Evolutionary conservation across 2,888 invertebrate species (phyloP).

Genomic region (Resseliella maxima): DNA sequence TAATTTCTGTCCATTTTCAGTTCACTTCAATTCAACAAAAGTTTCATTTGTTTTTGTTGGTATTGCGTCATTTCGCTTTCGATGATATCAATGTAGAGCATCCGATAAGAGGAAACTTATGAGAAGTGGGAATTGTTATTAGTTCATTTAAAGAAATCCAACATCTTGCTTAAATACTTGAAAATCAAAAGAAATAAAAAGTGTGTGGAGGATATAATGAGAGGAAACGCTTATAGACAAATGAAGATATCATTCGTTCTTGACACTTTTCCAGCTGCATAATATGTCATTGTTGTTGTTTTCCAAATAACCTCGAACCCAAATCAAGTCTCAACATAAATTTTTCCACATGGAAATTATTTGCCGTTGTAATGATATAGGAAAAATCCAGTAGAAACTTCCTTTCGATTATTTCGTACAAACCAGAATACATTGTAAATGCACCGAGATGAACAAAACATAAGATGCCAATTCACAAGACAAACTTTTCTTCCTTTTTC

Average conservation of each 20-base stretch:
- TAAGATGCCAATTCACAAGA: constrained; percentile 6
- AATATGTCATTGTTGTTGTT: neutral
- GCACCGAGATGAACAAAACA: neutral
- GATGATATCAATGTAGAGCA: neutral
- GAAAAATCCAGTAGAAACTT: neutral
- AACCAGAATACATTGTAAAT: neutral
- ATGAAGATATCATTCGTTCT: neutral
- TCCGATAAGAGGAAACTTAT: neutral
- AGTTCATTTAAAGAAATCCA: neutral
- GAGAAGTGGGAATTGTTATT: neutral
- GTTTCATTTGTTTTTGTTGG: no score
- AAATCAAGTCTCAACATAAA: neutral
- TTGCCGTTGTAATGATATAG: no score
- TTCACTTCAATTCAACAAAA: neutral
- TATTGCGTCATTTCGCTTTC: no score
- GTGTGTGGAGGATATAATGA: no score
- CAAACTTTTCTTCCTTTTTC: constrained; percentile 3
- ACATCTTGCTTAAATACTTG: neutral
- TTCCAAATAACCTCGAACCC: neutral
- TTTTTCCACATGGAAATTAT: no score
- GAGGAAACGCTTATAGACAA: neutral
- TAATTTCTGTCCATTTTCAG: neutral
- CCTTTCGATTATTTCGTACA: neutral
- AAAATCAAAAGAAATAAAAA: no score
- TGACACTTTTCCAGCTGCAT: neutral